Percentiles rank a stretch among this genome's conserved stretches.
phyloP scores from a whole-genome alignment of 1,140 invertebrate species.

The Sitophilus oryzae region DNA sequence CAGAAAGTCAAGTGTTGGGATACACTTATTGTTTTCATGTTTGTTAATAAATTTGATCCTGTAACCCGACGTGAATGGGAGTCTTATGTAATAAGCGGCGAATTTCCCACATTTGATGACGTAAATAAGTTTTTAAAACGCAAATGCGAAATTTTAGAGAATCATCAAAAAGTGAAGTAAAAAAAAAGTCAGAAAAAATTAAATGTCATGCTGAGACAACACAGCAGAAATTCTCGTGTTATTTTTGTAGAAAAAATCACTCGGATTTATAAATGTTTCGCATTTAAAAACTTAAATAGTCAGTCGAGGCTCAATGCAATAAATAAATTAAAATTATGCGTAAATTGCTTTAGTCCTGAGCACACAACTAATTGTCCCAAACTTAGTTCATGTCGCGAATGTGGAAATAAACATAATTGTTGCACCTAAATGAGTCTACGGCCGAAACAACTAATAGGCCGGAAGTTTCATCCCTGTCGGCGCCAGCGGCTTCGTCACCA shows the following conservation, averaged over 20 bases:
- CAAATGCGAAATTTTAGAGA: constrained; percentile 8
- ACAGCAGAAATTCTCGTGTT: constrained; percentile 5
- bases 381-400: not conserved
- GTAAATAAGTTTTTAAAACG: constrained; percentile 7
- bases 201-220: not conserved
- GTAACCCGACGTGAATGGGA: constrained; percentile 5
- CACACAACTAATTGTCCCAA: not conserved
- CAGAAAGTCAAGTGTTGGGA: not conserved
- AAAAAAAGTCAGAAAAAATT: not conserved
- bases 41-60: not conserved
- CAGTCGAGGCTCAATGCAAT: not conserved
- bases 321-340: constrained; percentile 2
- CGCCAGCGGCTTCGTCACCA: not conserved
- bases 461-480: too few relatives aligned
- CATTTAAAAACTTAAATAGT: constrained; percentile 3
- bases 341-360: constrained; percentile 6
- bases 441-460: not conserved
- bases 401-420: constrained; percentile 1
- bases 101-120: not conserved
- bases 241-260: constrained; percentile 7
- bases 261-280: constrained; percentile 8
- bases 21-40: not conserved
- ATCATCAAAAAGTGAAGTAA: not conserved
- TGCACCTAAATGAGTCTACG: not conserved
- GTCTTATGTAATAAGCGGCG: not conserved